These are phyloP conservation scores for Calycopis cecrops DNA, from an alignment of 1,140 invertebrate species.

Conservation along the genomic window DNA sequence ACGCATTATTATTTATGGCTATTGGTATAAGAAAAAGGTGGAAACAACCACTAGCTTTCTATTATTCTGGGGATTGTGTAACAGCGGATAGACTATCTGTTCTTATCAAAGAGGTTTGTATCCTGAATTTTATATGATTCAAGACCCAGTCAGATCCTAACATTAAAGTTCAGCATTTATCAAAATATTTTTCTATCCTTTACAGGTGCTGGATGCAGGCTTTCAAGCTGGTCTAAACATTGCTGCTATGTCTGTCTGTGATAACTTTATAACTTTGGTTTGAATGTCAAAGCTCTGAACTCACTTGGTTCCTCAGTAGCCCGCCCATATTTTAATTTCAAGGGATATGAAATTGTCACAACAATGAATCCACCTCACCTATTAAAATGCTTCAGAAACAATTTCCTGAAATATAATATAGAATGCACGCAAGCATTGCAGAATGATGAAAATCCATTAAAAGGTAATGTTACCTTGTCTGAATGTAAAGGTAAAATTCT, in stretches of 20 bases:
- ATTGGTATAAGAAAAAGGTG: constrained; percentile 14
- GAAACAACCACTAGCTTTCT: constrained; percentile 17
- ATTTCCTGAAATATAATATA: constrained; percentile 25
- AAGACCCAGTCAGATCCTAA: not conserved
- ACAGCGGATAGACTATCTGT: constrained; percentile 19
- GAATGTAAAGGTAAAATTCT: no score
- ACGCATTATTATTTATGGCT: constrained; percentile 10
- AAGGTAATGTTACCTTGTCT: no score
- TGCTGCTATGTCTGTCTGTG: constrained; percentile 14
- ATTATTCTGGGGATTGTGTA: constrained; percentile 14
- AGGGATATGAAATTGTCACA: constrained; percentile 19
- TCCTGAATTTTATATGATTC: not conserved
- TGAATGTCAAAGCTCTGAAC: constrained; percentile 27
- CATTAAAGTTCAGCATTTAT: not conserved
- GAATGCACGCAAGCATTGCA: no score
- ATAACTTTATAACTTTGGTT: constrained; percentile 25
- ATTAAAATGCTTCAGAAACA: constrained; percentile 11
- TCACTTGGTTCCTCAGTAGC: constrained; percentile 17
- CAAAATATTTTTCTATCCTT: not conserved
- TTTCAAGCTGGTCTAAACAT: constrained; percentile 10
- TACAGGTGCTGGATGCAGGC: not conserved
- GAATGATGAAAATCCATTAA: no score
- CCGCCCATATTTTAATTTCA: constrained; percentile 9
- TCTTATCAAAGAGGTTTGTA: constrained; percentile 20
- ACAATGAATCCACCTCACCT: constrained; percentile 23